Evolutionary conservation across 2,797 vertebrate species (phyloP), one percentile per base, ranked within the genome.

Genomic region (Sebastes reedi): DNA sequence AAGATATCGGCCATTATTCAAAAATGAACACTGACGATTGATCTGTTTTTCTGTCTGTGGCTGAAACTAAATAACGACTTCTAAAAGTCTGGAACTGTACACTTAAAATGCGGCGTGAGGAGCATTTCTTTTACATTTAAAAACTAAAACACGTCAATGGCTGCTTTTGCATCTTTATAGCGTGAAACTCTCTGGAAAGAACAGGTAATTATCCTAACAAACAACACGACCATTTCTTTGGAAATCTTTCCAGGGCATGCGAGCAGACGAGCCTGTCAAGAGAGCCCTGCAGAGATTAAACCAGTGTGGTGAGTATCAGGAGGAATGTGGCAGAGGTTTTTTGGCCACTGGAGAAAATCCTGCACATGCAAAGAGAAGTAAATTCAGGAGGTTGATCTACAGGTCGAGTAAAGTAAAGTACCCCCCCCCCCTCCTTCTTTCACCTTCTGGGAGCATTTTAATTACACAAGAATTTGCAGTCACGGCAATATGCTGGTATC

Each of bases 391-490:
- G 61, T 62, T 84, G 86, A 87, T 83, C 42, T 79, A 79, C 80
- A 73, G 88, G 87, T 85, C 12, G 36, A 79, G 78, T 89, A 74
- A 87, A 89, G 78, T 60, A 46, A 25, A 11, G 14, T 7, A 42
- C 39, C 39, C n/a, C 5, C 61, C 18, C 20, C 32, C 54, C 81
- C 84, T 11, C 5, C 58, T 81, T n/a, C 60, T 12, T 22, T 25
- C 81, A 76, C 66, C 75, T 85, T 55, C 65, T 73, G 70, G 59
- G 46, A 83, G 83, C 59, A 72, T 88, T 87, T 91, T 82, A 91
- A 91, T 91, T 85, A 82, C 83, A 71, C 59, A 73, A 81, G 79
- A 84, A 76, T 86, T 75, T 79, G 83, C 86, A 88, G 79, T 73
- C 54, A 55, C 3, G 46, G 86, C 67, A 84, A 83, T 84, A 74